Conservation (phyloP, 23 tunicate genomes). For the Styela clava region DNA sequence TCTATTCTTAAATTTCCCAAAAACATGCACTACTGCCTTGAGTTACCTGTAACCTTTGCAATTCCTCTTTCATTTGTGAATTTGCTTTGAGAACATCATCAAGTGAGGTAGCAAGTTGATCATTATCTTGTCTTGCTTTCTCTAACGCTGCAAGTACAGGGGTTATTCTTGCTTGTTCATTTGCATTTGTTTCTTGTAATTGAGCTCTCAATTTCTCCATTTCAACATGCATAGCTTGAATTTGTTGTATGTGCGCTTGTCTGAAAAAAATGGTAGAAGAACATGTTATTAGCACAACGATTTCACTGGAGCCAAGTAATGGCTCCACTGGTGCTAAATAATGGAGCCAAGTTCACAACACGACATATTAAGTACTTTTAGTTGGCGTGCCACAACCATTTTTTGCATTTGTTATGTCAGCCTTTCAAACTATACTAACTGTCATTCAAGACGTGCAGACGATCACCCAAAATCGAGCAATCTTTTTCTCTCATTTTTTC, state of each 20-base stretch:
- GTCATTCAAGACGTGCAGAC: too few relatives aligned
- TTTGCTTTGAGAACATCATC: constrained; percentile 68
- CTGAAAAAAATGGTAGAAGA: constrained; percentile 18
- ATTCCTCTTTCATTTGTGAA: constrained; percentile 47
- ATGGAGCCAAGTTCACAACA: too few relatives aligned
- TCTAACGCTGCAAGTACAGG: constrained; percentile 88
- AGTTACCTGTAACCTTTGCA: constrained; percentile 52
- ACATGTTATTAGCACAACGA: too few relatives aligned
- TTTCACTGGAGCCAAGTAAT: neutral
- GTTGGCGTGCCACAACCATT: too few relatives aligned
- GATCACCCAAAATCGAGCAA: too few relatives aligned
- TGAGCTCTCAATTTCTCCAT: constrained; percentile 32
- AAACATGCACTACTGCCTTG: too few relatives aligned
- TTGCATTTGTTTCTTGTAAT: constrained; percentile 41
- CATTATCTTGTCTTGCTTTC: constrained; percentile 70
- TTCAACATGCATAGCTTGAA: constrained; percentile 21
- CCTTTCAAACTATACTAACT: too few relatives aligned
- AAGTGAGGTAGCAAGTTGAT: constrained; percentile 44
- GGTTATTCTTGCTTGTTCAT: constrained; percentile 63
- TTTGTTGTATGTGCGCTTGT: constrained; percentile 29
- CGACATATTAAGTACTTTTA: too few relatives aligned
- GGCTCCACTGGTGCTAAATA: too few relatives aligned
- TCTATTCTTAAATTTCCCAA: too few relatives aligned
- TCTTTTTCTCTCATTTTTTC: too few relatives aligned
- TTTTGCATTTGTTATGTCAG: too few relatives aligned